A percentile compares a stretch with the other conserved stretches of the same genome.
phyloP scores from a whole-genome alignment of 2,797 vertebrate species.

The Eulemur coronatus region DNA sequence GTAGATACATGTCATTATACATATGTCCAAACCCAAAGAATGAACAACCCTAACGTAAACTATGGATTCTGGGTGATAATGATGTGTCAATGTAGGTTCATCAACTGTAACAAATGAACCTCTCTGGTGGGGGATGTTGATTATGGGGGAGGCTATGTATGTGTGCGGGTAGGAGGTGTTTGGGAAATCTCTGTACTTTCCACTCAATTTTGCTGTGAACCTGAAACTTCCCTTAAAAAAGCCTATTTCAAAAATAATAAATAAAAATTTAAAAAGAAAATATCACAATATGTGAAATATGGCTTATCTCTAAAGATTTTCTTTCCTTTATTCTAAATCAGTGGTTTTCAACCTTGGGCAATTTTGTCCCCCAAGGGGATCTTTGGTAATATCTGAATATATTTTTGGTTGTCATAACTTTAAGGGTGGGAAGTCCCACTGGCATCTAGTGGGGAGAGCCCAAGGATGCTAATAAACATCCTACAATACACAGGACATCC shows the following conservation, averaged over 20 bases:
- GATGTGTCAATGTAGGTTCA: not conserved
- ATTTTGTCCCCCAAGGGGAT: not conserved
- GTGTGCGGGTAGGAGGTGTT: not conserved
- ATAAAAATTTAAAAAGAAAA: not conserved
- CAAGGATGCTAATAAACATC: not conserved
- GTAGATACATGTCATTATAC: not conserved
- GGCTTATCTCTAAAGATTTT: not conserved
- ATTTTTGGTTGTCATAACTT: not conserved
- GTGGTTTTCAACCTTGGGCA: not conserved
- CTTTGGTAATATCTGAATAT: not conserved
- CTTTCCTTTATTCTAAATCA: constrained; percentile 15
- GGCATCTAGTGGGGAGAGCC: not conserved
- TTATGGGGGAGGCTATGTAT: not conserved
- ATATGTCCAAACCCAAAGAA: not conserved
- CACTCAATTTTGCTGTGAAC: not conserved
- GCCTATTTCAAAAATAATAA: not conserved
- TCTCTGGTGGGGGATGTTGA: not conserved
- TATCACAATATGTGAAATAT: not conserved
- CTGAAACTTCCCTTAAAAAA: not conserved
- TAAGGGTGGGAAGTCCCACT: not conserved
- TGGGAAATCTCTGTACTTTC: not conserved
- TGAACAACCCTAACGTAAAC: not conserved
- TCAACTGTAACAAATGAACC: not conserved
- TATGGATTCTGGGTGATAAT: not conserved
- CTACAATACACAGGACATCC: not conserved